Evolutionary conservation across 2,113 vertebrate genomes (phyloP).

Genomic region (Andinoacara biseriatus): DNA sequence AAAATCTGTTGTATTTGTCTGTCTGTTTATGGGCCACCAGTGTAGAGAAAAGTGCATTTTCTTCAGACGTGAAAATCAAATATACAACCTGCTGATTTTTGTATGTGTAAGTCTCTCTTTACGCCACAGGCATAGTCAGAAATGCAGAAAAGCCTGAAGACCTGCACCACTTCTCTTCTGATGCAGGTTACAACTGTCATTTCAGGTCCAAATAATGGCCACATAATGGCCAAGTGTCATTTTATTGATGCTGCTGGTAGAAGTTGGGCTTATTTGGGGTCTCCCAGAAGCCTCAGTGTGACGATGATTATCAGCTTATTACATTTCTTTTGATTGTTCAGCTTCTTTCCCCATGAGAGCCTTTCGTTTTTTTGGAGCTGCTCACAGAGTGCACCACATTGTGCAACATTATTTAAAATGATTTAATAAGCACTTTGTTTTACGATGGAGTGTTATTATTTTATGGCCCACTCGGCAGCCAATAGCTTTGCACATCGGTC

Average conservation of each 20-base stretch:
- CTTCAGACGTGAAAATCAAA: background rate
- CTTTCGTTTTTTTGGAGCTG: conserved; percentile 33
- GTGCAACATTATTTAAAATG: conserved; percentile 76
- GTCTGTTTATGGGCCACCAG: background rate
- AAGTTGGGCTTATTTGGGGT: conserved; percentile 2
- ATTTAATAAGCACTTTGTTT: conserved; percentile 83
- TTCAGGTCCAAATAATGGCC: conserved; percentile 49
- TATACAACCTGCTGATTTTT: background rate
- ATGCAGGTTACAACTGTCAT: conserved; percentile 33
- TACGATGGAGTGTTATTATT: conserved; percentile 77
- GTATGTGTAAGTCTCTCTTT: background rate
- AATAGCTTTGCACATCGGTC: conserved; percentile 72
- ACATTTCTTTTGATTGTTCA: conserved; percentile 49
- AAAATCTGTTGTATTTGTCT: background rate
- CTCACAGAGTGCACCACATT: conserved; percentile 40
- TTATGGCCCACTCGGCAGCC: conserved; percentile 69
- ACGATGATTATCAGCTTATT: conserved; percentile 61
- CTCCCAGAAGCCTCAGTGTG: conserved; percentile 49
- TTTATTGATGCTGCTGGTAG: conserved; percentile 41
- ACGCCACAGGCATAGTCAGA: background rate
- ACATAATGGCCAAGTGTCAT: conserved; percentile 48
- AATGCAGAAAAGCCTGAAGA: background rate
- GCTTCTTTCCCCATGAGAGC: conserved; percentile 48
- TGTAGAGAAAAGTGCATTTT: background rate
- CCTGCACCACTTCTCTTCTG: background rate